These are phyloP conservation scores for Notarius lentiginosus DNA, from an alignment of 2,113 vertebrate genomes.

Conservation along the genomic window DNA sequence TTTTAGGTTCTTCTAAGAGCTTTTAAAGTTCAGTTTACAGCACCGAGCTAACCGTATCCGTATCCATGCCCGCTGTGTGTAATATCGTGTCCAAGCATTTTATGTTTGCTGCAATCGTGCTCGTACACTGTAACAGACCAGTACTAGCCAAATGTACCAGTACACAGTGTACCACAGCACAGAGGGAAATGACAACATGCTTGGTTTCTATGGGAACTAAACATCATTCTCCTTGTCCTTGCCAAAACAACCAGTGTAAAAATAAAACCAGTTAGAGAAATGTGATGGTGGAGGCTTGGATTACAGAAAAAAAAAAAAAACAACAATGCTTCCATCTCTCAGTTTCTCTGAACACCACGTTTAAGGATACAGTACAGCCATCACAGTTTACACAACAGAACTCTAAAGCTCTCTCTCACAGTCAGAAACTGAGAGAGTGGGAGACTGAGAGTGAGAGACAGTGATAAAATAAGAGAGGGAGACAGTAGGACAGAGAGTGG, in stretches of 20 bases:
- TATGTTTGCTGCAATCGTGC: not conserved
- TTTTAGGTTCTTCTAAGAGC: not conserved
- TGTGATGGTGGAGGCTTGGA: slow-evolving; percentile 54
- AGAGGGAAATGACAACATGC: slow-evolving; percentile 51
- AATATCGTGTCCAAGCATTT: not conserved
- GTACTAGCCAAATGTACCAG: not conserved
- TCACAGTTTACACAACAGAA: slow-evolving; percentile 29
- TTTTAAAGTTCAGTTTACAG: not conserved
- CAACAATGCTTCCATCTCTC: not conserved
- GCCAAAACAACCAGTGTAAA: slow-evolving; percentile 19
- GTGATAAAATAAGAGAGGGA: no score
- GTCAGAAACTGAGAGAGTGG: not conserved
- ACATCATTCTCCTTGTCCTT: slow-evolving; percentile 6
- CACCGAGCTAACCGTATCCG: not conserved
- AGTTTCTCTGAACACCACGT: slow-evolving; percentile 5
- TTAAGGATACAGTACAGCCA: slow-evolving; percentile 41
- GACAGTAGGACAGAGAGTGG: not conserved
- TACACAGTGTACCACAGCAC: not conserved
- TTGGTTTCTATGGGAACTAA: slow-evolving; percentile 64
- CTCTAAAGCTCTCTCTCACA: not conserved
- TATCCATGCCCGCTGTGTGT: not conserved
- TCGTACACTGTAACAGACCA: not conserved
- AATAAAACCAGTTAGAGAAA: slow-evolving; percentile 55
- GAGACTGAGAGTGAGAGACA: slow-evolving; percentile 17
- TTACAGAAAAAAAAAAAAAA: slow-evolving; percentile 22